These are phyloP conservation scores for Taeniopygia guttata DNA, from an alignment of 2,797 vertebrate genomes.

Conservation along the genomic window DNA sequence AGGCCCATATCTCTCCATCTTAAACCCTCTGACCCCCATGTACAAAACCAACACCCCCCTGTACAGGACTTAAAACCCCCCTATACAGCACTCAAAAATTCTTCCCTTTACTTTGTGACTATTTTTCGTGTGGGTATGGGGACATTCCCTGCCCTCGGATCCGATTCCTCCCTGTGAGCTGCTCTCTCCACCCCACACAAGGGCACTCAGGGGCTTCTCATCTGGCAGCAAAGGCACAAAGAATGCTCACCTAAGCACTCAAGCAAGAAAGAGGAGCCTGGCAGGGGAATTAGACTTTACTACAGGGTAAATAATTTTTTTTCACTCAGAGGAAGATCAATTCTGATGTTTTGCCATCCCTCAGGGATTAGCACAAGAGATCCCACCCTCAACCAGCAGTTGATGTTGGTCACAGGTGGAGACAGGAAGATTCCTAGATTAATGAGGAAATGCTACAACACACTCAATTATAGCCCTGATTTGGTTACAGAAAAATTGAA, in stretches of 20 bases:
- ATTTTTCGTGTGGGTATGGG: neutral
- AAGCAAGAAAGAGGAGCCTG: neutral
- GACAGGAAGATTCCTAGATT: neutral
- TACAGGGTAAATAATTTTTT: neutral
- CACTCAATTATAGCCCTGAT: neutral
- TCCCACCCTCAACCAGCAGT: neutral
- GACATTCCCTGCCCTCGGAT: neutral
- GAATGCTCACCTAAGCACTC: fast-evolving
- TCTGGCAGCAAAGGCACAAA: neutral
- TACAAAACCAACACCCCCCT: too few species aligned
- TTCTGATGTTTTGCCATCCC: neutral
- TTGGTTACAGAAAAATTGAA: neutral
- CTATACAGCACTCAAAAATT: too few species aligned
- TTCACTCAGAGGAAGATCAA: neutral
- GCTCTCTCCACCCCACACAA: neutral
- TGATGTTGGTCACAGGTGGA: neutral
- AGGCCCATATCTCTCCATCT: too few species aligned
- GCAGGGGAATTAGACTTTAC: neutral
- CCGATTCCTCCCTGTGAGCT: fast-evolving
- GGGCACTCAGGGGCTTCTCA: neutral
- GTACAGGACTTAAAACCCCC: too few species aligned
- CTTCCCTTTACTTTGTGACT: too few species aligned
- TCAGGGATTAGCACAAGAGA: neutral
- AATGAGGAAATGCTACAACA: neutral
- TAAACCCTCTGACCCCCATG: too few species aligned